Base-by-base conservation (phyloP, 2,113 vertebrate genomes). In the Falcunculus frontatus region DNA sequence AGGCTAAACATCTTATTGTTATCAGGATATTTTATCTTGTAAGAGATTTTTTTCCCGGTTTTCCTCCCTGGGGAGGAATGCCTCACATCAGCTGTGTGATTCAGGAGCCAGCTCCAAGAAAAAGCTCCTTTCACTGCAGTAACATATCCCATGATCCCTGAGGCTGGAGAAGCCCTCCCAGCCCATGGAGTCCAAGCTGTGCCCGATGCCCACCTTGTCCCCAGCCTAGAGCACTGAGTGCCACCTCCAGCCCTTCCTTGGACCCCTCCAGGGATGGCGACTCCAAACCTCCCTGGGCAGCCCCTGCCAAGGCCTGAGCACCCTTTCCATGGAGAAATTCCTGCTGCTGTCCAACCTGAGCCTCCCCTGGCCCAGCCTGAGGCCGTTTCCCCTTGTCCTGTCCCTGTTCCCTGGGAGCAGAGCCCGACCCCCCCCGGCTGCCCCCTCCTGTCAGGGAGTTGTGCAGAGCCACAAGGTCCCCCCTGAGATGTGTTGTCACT, bases 61-160 rank as follows among this genome's bases (percentile, higher is more conserved):
- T 82, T 41, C 4, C n/a, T 16, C 65, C 20, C 52, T 55, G 30
- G 20, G 19, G 25, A 89, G 60, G 35, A 88, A 56, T 49, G 14
- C 23, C 27, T 68, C 21, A 3, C 9, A 12, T 27, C 21, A 42
- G 23, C 56, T 35, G 21, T 80, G 53, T 41, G 46, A 68, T 49
- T 89, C 42, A 60, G 73, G 44, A 53, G 33, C 16, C 52, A 39
- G 27, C 47, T 83, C 20, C 42, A 41, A 29, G 29, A 39, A 69
- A 50, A 84, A 12, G 14, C 39, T 60, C 5, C 7, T 74, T 67
- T 55, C 20, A 12, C 7, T 83, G 30, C 50, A 50, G 21, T 55
- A 16, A 80, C 18, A 16, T 21, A 41, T 52, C 39, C 18, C 10
- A 37, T 32, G 1, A 5, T 23, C 7, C 0, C 1, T 4, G 3